These are phyloP conservation scores for Patella ulyssiponensis DNA, from an alignment of 2,888 invertebrate genomes.

Conservation along the genomic window DNA sequence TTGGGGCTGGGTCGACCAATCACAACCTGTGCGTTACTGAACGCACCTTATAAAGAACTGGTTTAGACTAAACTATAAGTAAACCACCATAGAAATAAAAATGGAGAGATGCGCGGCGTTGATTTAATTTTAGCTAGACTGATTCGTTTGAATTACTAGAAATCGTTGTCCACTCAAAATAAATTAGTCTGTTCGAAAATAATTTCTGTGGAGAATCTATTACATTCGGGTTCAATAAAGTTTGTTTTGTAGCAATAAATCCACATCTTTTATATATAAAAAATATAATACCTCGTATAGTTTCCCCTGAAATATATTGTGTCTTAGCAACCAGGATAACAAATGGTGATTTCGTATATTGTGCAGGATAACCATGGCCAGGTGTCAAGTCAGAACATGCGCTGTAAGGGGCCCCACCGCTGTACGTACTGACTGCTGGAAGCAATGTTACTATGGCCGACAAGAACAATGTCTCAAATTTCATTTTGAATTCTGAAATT, in stretches of 20 bases:
- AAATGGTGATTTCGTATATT: slow-evolving; percentile 9
- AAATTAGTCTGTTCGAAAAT: no score
- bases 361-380: slow-evolving; percentile 13
- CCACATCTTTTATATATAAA: no score
- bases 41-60: no score
- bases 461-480: neutral
- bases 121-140: no score
- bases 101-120: no score
- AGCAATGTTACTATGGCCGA: neutral
- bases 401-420: neutral
- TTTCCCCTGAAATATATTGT: neutral
- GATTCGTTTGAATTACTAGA: no score
- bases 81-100: no score
- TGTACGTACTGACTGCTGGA: neutral
- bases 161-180: no score
- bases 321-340: neutral
- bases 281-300: slow-evolving; percentile 2
- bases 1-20: no score
- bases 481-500: no score
- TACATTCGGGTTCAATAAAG: neutral
- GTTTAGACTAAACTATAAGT: no score
- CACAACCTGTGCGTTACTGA: no score
- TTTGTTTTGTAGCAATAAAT: neutral
- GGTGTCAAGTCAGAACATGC: slow-evolving; percentile 20
- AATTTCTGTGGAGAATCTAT: neutral